phyloP scores from a whole-genome alignment of 2,888 invertebrate species.

The Aphidius colemani region DNA sequence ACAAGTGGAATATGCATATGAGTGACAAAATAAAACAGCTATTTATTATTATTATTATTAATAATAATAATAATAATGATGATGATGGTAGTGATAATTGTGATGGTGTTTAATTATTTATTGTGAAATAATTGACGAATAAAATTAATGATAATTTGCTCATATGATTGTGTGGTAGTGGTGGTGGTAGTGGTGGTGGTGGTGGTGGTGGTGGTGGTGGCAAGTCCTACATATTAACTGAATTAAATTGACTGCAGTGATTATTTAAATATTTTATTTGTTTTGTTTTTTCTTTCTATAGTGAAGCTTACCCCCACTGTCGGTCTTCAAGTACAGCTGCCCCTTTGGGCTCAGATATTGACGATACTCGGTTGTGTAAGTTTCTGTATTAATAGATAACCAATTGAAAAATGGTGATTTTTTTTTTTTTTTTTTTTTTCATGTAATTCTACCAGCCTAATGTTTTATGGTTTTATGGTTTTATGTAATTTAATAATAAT shows the following conservation, averaged over 20 bases:
- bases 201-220: too few relatives aligned
- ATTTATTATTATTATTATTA: too few relatives aligned
- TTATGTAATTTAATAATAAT: too few relatives aligned
- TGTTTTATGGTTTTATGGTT: too few relatives aligned
- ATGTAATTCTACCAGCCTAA: too few relatives aligned
- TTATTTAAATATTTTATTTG: not conserved
- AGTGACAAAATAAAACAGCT: too few relatives aligned
- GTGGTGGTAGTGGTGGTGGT: too few relatives aligned
- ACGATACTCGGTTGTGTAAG: conserved; percentile 74
- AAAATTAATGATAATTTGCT: too few relatives aligned
- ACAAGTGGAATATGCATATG: too few relatives aligned
- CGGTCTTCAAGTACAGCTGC: conserved; percentile 82
- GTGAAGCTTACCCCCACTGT: conserved; percentile 77
- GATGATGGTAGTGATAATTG: not conserved
- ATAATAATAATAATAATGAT: too few relatives aligned
- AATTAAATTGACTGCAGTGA: not conserved
- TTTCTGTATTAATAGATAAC: conserved; percentile 53
- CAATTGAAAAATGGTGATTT: too few relatives aligned
- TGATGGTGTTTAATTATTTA: not conserved
- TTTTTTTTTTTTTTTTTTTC: not conserved
- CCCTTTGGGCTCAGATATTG: conserved; percentile 78
- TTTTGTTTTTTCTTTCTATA: conserved; percentile 35
- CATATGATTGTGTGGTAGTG: too few relatives aligned
- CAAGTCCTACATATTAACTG: conserved; percentile 10
- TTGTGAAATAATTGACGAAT: not conserved